Evolutionary conservation across 2,113 vertebrate species (phyloP).

Genomic region (Rhinichthys klamathensis): DNA sequence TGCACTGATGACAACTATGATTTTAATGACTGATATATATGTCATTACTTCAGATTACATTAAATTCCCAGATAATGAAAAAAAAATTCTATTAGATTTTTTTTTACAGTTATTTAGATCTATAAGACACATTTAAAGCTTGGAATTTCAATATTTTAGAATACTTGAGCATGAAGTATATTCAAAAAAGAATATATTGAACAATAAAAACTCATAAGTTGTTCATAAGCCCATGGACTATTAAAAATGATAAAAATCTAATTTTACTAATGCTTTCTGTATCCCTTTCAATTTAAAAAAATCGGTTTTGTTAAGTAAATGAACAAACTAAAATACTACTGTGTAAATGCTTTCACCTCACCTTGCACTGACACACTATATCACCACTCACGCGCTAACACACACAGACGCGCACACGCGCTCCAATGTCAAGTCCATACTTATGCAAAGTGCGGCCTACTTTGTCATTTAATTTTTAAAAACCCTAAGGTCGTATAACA

Average conservation of each 20-base stretch:
- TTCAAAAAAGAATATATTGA: neutral
- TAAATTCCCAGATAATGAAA: neutral
- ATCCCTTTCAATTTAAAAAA: neutral
- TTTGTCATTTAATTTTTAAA: conserved; percentile 88
- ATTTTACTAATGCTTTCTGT: conserved; percentile 6
- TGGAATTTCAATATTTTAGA: neutral
- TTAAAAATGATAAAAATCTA: neutral
- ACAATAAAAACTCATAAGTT: too few species aligned
- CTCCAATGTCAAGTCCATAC: conserved; percentile 46
- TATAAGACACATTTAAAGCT: neutral
- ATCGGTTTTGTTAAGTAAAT: neutral
- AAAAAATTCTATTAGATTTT: accelerated
- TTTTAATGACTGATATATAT: neutral
- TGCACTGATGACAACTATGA: neutral
- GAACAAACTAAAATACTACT: conserved; percentile 8
- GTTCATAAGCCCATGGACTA: neutral
- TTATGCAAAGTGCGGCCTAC: conserved; percentile 76
- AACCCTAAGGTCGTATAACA: conserved; percentile 89
- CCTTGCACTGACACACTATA: conserved; percentile 41
- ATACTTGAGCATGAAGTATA: neutral
- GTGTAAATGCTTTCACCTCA: conserved; percentile 36
- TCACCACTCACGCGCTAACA: conserved; percentile 31
- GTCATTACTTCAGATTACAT: neutral
- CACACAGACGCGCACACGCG: conserved; percentile 32
- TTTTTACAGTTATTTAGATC: neutral